Conservation (phyloP, 2,888 invertebrate genomes). For the Anagyrus pseudococci region DNA sequence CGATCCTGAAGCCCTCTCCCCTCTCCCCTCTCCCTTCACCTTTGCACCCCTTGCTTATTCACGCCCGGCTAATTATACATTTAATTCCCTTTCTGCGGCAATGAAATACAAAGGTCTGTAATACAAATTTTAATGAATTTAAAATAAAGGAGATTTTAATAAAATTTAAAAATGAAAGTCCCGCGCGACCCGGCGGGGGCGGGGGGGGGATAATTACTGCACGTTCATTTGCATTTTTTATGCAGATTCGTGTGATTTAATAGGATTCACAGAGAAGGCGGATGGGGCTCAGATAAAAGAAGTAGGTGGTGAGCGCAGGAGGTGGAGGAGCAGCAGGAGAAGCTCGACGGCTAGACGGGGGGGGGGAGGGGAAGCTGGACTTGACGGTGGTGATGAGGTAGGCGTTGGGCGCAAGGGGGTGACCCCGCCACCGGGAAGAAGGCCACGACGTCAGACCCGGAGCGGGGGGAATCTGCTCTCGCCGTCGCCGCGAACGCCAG, state of each 20-base stretch:
- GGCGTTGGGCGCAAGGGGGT: no score
- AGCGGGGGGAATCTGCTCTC: no score
- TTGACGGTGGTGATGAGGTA: no score
- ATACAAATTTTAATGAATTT: constrained; percentile 37
- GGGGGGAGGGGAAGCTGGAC: background rate
- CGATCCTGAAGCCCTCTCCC: no score
- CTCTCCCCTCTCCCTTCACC: no score
- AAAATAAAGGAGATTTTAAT: constrained; percentile 38
- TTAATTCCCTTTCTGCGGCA: constrained; percentile 22
- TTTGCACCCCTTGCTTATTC: constrained; percentile 23
- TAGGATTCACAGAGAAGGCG: constrained; percentile 29
- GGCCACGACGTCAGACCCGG: no score
- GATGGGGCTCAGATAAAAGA: no score
- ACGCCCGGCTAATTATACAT: constrained; percentile 34
- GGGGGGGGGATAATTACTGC: constrained; percentile 29
- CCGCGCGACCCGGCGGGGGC: background rate
- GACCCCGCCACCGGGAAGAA: no score
- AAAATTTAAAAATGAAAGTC: constrained; percentile 35
- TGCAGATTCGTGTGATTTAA: constrained; percentile 38
- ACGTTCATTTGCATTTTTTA: constrained; percentile 39
- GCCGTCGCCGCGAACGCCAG: no score
- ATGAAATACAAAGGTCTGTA: constrained; percentile 36
- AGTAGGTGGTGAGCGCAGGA: background rate
- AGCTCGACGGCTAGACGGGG: background rate
- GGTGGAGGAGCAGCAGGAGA: background rate